Conservation (phyloP, 2,113 vertebrate genomes). For the Tetraodon nigroviridis region DNA sequence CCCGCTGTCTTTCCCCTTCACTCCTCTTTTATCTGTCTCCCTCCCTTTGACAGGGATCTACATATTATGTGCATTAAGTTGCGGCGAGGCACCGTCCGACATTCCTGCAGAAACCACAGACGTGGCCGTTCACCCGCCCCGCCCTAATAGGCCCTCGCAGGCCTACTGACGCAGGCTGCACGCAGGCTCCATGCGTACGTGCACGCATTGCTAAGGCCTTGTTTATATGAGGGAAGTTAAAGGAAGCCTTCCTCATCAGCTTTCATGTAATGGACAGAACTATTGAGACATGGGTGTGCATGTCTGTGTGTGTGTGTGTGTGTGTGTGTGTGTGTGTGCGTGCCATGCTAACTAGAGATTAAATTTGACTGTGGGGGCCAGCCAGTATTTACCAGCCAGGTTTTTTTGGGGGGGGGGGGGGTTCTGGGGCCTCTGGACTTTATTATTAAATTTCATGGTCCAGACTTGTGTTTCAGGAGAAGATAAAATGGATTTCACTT, state of each 20-base stretch:
- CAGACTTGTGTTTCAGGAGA: no score
- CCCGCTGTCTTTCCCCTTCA: slow-evolving; percentile 12
- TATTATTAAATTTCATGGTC: background rate
- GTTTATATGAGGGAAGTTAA: slow-evolving; percentile 64
- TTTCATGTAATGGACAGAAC: slow-evolving; percentile 19
- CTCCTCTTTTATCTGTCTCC: slow-evolving; percentile 19
- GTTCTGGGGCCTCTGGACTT: background rate
- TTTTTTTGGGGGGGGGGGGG: no score
- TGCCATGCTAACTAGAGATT: no score
- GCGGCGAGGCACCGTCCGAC: slow-evolving; percentile 35
- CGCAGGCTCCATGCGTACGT: background rate
- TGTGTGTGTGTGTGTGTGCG: background rate
- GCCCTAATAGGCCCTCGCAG: slow-evolving; percentile 49
- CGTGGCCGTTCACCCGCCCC: slow-evolving; percentile 53
- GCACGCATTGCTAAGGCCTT: slow-evolving; percentile 26
- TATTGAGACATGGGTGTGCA: no score
- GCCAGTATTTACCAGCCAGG: no score
- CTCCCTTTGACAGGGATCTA: slow-evolving; percentile 26
- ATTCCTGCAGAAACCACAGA: slow-evolving; percentile 64
- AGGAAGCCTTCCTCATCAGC: slow-evolving; percentile 58
- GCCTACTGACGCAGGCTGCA: slow-evolving; percentile 5
- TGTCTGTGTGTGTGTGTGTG: slow-evolving; percentile 4
- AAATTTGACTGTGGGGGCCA: no score
- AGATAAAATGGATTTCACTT: no score
- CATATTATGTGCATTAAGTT: slow-evolving; percentile 44